Base-by-base conservation (phyloP, 1,140 invertebrate species). In the Schmidtea mediterranea region DNA sequence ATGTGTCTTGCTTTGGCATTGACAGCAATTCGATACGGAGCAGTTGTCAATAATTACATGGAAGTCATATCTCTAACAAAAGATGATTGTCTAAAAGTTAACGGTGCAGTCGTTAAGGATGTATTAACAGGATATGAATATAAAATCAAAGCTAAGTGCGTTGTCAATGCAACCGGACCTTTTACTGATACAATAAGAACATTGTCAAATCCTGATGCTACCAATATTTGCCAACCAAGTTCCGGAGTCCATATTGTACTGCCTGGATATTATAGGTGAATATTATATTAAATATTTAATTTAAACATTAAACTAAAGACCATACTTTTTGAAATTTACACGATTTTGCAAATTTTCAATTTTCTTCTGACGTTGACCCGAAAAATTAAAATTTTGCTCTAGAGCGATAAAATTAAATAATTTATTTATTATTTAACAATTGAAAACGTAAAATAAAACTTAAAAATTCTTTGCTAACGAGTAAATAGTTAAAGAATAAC, bases 221-320 rank as follows among this genome's bases (percentile, higher is more conserved):
- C 8, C 6, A 48, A 46, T 8, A 98, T 98, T 57, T 97, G 89
- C 63, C 77, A 76, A 55, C 90, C 92, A 6, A 90, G 83, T 52
- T 80, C 82, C 23, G 92, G 92, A 8, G 86, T 92, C n/a, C 92
- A 98, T 57, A 89, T 98, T 57, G 82, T 94, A 13, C 65, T 98
- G 48, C 39, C 39, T 8, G 39, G 19, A 12, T 41, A 41, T 15
- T 41, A 41, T 41, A 41, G 39, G 36, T 37, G 36, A 37, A 15
- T 15, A 37, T 10, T 37, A 37, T n/a, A n/a, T n/a, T n/a, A n/a
- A n/a, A n/a, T n/a, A n/a, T n/a, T n/a, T n/a, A n/a, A n/a, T n/a
- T n/a, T n/a, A n/a, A n/a, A n/a, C n/a, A n/a, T n/a, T n/a, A n/a
- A n/a, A n/a, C n/a, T n/a, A n/a, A n/a, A n/a, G n/a, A n/a, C n/a